Evolutionary conservation across 1,140 invertebrate species (phyloP).

Genomic region (Apis dorsata): DNA sequence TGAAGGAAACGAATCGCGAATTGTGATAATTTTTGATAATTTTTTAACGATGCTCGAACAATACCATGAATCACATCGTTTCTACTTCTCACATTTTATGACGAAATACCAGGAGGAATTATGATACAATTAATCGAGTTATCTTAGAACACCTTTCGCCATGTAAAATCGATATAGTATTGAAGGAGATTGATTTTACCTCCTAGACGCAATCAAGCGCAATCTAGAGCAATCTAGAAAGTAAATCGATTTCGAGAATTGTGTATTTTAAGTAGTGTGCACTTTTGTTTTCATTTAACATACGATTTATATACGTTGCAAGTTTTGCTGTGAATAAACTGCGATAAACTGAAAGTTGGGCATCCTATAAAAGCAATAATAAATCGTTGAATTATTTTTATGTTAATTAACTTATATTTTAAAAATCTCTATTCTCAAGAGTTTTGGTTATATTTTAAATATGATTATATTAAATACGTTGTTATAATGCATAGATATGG

Average conservation of each 20-base stretch:
- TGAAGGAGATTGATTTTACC: constrained; percentile 2
- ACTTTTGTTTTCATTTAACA: not conserved
- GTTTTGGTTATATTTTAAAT: not conserved
- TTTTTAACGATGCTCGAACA: constrained; percentile 34
- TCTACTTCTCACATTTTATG: constrained; percentile 2
- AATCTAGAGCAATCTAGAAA: constrained; percentile 35
- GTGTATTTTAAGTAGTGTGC: not conserved
- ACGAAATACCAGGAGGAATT: not conserved
- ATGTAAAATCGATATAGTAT: not conserved
- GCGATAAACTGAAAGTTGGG: not conserved
- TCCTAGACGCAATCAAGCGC: not conserved
- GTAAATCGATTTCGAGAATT: constrained; percentile 8
- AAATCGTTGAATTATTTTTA: constrained; percentile 13
- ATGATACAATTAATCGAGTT: not conserved
- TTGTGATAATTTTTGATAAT: constrained; percentile 54
- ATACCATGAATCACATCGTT: constrained; percentile 9
- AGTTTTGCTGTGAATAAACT: constrained; percentile 1
- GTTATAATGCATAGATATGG: not conserved
- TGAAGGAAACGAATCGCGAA: constrained; percentile 32
- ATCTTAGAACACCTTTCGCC: not conserved
- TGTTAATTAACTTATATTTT: not conserved
- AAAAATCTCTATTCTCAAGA: not conserved
- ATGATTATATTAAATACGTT: not conserved
- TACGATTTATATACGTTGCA: not conserved
- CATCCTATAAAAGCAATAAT: constrained; percentile 31